These are phyloP conservation scores for Bombus haemorrhoidalis DNA, from an alignment of 1,140 invertebrate species.

Conservation along the genomic window DNA sequence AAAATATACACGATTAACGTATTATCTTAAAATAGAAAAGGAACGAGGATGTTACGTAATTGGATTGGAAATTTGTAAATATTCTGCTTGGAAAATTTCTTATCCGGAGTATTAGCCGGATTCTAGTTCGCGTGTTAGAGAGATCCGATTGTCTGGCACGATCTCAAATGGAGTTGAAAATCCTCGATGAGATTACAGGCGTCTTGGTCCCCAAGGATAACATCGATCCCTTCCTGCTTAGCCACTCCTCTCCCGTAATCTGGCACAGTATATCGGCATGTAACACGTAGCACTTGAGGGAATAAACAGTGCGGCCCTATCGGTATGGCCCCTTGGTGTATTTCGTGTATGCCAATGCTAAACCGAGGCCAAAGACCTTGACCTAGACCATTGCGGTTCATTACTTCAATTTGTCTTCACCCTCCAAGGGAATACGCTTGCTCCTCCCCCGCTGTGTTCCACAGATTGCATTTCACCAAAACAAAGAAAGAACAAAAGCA, in stretches of 20 bases:
- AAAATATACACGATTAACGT: not conserved
- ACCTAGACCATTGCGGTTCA: slow-evolving; percentile 49
- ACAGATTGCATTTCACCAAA: not conserved
- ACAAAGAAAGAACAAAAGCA: too few relatives aligned
- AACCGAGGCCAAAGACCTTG: slow-evolving; percentile 42
- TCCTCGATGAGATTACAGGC: slow-evolving; percentile 30
- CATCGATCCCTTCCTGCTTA: slow-evolving; percentile 35
- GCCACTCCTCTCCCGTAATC: slow-evolving; percentile 15
- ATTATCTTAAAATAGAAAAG: not conserved
- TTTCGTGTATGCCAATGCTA: slow-evolving; percentile 37
- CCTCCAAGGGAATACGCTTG: slow-evolving; percentile 27
- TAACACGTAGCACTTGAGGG: slow-evolving; percentile 43
- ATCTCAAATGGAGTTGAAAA: slow-evolving; percentile 31
- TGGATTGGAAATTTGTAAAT: not conserved
- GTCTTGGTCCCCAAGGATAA: slow-evolving; percentile 44
- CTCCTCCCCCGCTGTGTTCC: not conserved
- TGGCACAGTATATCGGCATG: slow-evolving; percentile 14
- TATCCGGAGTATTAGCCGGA: too few relatives aligned
- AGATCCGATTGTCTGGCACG: not conserved
- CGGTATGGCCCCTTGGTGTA: slow-evolving; percentile 27
- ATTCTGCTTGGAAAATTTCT: not conserved
- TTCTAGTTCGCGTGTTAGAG: too few relatives aligned
- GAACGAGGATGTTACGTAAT: not conserved
- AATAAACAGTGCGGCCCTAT: slow-evolving; percentile 32
- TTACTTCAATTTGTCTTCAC: slow-evolving; percentile 50